Base-by-base conservation (phyloP, 2,888 invertebrate genomes). In the Branchinecta sandiegonensis region DNA sequence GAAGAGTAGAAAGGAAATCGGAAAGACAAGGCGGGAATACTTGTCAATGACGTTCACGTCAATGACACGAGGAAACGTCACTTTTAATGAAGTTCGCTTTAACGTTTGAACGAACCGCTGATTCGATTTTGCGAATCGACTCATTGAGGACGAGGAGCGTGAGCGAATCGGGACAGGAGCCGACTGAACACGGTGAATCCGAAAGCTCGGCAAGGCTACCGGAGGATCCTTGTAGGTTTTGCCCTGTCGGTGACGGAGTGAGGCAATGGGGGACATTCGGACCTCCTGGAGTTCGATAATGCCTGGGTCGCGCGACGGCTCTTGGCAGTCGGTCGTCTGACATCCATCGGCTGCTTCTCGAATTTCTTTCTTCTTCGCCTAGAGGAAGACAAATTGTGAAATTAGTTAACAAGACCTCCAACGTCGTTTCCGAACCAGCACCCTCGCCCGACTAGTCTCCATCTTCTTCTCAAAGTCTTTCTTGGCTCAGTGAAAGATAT, bases 21-120 rank as follows among this genome's bases (percentile, higher is more conserved):
- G 97, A 78, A 97, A 97, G 72, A 95, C 84, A 75, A 97, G 87
- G 74, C 97, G 84, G 48, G 95, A 95, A 79, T 95, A 95, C 75
- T 95, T 95, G 80, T 97, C 97, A 76, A 97, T 96, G 73, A 95
- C 87, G 79, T 97, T 97, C 71, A 97, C 95, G 79, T 97, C 95
- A 75, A 94, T 89, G 73, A 97, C 94, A 80, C 88, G 90, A n/a
- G 94, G 94, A 84, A 94, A 86, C 50, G 71, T 70, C 37, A 48
- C 47, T 67, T 68, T 12, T 65, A 65, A 17, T 8, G 66, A 47
- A 37, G 66, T 48, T 48, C 48, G 47, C 14, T 47, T 68, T 69
- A 66, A 14, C 48, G 23, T n/a, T 17, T 67, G 63, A 10, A 56
- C 14, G 23, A 56, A 56, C 9, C 63, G 63, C 11, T 56, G 63